Conservation (phyloP, 2,888 invertebrate species). For the Euclidia mi region DNA sequence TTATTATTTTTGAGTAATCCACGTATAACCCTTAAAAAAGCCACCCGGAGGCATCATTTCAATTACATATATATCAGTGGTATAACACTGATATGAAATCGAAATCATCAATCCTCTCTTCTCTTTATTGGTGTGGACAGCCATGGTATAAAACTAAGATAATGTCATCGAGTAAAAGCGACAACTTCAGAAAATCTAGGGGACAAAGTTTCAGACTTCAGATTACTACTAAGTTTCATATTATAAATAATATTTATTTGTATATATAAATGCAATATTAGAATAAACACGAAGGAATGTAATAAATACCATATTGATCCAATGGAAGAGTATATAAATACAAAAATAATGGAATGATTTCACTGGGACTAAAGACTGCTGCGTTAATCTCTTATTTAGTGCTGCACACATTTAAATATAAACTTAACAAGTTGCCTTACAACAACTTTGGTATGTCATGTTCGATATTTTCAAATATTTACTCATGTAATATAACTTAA, state of each 20-base stretch:
- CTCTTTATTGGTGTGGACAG: too few species aligned
- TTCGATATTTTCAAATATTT: slow-evolving; percentile 33
- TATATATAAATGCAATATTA: slow-evolving; percentile 27
- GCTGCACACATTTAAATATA: slow-evolving; percentile 40
- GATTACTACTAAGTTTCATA: not conserved
- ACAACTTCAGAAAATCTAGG: too few species aligned
- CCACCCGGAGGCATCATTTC: too few species aligned
- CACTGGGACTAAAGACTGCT: slow-evolving; percentile 52
- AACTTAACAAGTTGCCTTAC: slow-evolving; percentile 56
- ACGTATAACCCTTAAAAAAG: too few species aligned
- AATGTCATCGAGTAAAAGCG: too few species aligned
- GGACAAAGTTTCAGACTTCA: not conserved
- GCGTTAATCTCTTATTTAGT: slow-evolving; percentile 33
- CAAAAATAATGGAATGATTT: slow-evolving; percentile 62
- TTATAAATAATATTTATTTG: slow-evolving; percentile 25
- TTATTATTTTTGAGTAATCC: too few species aligned
- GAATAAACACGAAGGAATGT: slow-evolving; percentile 59
- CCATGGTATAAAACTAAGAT: too few species aligned
- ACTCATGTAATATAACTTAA: slow-evolving; percentile 27
- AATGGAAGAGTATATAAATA: slow-evolving; percentile 27
- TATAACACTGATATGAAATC: too few species aligned
- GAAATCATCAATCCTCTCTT: too few species aligned
- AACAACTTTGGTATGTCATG: slow-evolving; percentile 69
- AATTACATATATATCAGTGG: too few species aligned
- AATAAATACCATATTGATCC: slow-evolving; percentile 49